Evolutionary conservation across 2,113 vertebrate genomes (phyloP), one percentile per base, ranked within the genome.

Genomic region (Thinocorus orbignyianus): DNA sequence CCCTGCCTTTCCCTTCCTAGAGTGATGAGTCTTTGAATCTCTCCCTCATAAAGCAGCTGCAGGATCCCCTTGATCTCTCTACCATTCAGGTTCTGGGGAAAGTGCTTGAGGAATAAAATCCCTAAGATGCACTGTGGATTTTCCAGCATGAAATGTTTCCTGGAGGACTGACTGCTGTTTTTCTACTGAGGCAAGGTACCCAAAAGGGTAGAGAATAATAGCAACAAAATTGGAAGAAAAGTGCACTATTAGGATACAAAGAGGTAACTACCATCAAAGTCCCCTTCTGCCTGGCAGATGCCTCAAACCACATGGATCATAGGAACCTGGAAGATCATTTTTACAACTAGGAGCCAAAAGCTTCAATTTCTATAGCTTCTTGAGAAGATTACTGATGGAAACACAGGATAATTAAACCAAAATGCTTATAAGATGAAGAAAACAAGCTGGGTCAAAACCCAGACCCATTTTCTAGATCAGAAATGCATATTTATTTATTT

Each of bases 1-100:
- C 37, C 46, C 62, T 82, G 62, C 54, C 23, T 65, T 54, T 23
- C 33, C 48, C 48, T 90, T 44, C 60, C 28, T 28, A 54, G 51
- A 83, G 41, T 4, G 39, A 87, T 13, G 44, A 68, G 48, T n/a
- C 79, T 94, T 93, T 44, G 89, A 85, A 66, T 24, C 30, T 76
- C 62, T 58, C 64, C 82, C n/a, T 90, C 90, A 70, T 66, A 92
- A 94, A 90, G 55, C 64, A 94, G 71, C 60, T 92, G 72, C 54
- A 96, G 80, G 33, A 88, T 86, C 33, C 54, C 85, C 92, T 93
- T 88, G 91, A 92, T 96, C 83, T 86, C 76, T 86, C 46, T 86
- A 42, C 51, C 61, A 83, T 86, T 90, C 68, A 74, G 18, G 17
- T 77, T 42, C 82, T 60, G 37, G 22, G 16, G 74, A 94, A 94